Conservation (phyloP, 2,888 invertebrate species). For the Habrosyne pyritoides region DNA sequence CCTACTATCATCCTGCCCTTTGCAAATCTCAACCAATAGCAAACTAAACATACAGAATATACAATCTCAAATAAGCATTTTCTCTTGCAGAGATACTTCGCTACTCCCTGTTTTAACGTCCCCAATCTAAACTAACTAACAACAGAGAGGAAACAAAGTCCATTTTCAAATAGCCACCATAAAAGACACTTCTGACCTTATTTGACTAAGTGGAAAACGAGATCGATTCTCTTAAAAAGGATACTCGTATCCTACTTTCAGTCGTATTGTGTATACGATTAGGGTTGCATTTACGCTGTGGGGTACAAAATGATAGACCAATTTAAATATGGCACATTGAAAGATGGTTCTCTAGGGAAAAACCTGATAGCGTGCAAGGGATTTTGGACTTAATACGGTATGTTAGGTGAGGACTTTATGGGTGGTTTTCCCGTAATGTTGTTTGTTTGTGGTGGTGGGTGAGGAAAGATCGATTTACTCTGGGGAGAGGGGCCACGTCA, state of each 20-base stretch:
- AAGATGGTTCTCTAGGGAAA: constrained; percentile 83
- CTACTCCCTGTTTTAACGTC: constrained; percentile 51
- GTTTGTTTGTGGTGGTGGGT: constrained; percentile 38
- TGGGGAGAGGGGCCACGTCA: constrained; percentile 64
- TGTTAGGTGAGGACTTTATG: constrained; percentile 13
- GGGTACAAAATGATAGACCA: constrained; percentile 62
- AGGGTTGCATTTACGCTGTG: constrained; percentile 38
- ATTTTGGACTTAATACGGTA: constrained; percentile 36
- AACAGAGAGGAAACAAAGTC: constrained; percentile 25
- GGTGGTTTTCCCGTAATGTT: constrained; percentile 38
- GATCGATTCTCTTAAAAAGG: constrained; percentile 79
- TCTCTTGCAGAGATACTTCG: constrained; percentile 66
- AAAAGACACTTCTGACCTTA: constrained; percentile 46
- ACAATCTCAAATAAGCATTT: constrained; percentile 63
- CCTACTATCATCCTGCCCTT: constrained; percentile 34
- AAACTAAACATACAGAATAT: constrained; percentile 46
- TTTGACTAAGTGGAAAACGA: constrained; percentile 44
- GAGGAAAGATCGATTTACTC: constrained; percentile 76
- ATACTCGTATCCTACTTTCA: constrained; percentile 25
- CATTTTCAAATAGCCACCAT: constrained; percentile 26
- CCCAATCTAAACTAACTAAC: constrained; percentile 33
- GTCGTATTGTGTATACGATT: not conserved
- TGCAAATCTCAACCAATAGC: constrained; percentile 58
- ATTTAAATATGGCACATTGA: constrained; percentile 76
- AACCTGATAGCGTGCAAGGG: constrained; percentile 48